Conservation (phyloP, 2,113 vertebrate species). For the Pollimyrus isidori region DNA sequence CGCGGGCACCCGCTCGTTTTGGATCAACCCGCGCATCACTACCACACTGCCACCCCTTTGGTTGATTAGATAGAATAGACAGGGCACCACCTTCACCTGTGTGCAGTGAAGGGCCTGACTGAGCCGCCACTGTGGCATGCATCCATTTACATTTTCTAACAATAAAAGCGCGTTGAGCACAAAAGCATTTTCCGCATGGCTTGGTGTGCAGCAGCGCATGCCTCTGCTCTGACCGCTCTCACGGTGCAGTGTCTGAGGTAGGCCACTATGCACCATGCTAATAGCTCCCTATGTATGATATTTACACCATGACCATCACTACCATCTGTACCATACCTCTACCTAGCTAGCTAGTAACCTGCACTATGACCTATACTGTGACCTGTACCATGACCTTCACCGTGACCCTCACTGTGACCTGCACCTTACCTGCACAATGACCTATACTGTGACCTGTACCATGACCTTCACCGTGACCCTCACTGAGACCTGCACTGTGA, state of each 20-base stretch:
- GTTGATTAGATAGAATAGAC: background rate
- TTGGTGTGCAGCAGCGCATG: background rate
- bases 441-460: too few relatives aligned
- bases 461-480: too few relatives aligned
- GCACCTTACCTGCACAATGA: conserved; percentile 10
- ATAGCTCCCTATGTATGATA: conserved; percentile 6
- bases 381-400: conserved; percentile 20
- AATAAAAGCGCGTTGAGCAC: background rate
- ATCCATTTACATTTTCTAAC: background rate
- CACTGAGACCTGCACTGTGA: too few relatives aligned
- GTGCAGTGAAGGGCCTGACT: background rate
- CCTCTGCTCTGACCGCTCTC: background rate
- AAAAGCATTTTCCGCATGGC: background rate
- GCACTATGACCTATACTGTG: background rate
- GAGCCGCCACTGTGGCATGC: background rate
- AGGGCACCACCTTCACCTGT: background rate
- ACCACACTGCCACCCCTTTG: background rate
- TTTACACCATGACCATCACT: background rate
- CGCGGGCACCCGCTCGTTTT: too few relatives aligned
- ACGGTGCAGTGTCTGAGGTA: background rate
- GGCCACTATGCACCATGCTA: background rate
- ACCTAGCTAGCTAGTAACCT: too few relatives aligned
- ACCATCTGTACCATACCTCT: too few relatives aligned
- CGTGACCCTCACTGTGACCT: background rate
- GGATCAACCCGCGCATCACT: too few relatives aligned